phyloP scores from a whole-genome alignment of 2,888 invertebrate genomes.

The Smittia aterrima region DNA sequence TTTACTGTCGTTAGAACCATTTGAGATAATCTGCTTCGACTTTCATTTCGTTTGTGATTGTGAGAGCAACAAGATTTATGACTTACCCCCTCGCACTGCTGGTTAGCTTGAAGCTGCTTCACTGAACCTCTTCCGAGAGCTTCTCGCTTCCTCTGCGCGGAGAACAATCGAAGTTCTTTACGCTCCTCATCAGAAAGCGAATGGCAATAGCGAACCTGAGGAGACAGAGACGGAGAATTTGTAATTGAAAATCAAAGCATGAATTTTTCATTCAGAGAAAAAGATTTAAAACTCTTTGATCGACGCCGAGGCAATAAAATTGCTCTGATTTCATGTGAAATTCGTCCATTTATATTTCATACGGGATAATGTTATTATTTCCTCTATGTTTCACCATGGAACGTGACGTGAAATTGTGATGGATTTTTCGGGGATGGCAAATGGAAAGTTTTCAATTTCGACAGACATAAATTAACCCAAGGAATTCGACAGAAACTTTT shows the following conservation, averaged over 20 bases:
- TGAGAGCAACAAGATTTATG: conserved; percentile 17
- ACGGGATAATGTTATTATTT: conserved; percentile 33
- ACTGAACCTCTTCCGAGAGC: conserved; percentile 92
- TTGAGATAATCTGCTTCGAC: conserved; percentile 39
- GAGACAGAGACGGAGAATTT: not conserved
- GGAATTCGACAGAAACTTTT: not conserved
- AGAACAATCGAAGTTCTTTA: conserved; percentile 89
- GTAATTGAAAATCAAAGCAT: conserved; percentile 40
- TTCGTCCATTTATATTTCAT: conserved; percentile 19
- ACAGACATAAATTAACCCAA: conserved; percentile 2
- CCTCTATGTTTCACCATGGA: conserved; percentile 34
- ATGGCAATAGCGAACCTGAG: conserved; percentile 87
- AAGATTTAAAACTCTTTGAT: conserved; percentile 18
- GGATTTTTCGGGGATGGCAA: conserved; percentile 2
- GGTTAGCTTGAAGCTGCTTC: conserved; percentile 71
- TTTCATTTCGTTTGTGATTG: conserved; percentile 13
- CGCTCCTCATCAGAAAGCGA: conserved; percentile 90
- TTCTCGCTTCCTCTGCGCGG: conserved; percentile 89
- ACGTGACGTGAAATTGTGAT: conserved; percentile 35
- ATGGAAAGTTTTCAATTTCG: conserved; percentile 35
- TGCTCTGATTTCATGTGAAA: conserved; percentile 34
- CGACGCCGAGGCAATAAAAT: conserved; percentile 35
- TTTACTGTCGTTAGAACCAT: conserved; percentile 40
- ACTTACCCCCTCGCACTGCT: conserved; percentile 78
- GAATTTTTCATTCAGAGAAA: conserved; percentile 20